Evolutionary conservation across 2,113 vertebrate species (phyloP), one percentile per base, ranked within the genome.

Genomic region (Seriola rivoliana): DNA sequence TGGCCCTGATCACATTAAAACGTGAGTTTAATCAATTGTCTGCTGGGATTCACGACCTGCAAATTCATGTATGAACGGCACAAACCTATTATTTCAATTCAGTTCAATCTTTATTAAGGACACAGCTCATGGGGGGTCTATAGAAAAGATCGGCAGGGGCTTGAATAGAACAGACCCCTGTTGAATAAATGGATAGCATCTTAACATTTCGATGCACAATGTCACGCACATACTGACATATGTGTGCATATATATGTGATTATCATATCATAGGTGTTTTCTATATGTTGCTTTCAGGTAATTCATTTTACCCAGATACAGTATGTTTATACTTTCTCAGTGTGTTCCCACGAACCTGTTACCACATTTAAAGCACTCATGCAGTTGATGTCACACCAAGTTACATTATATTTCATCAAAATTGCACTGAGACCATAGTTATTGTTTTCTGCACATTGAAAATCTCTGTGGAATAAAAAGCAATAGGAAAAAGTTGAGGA

Each of bases 1-100:
- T 11, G 95, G 95, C 2, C 94, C 86, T 0, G 93, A 89, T 25
- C 94, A 95, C 75, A 87, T 85, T 1, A 93, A 80, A 64, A 95
- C 68, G 95, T 95, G 81, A 91, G 93, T 88, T 44, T 8, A 6
- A 11, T 19, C 0, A 3, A n/a, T n/a, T 14, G 3, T 50, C 8
- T 14, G 6, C 1, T 72, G 11, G 3, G 3, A 7, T 48, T 62
- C 3, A 60, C 21, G 0, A 36, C 8, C 23, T 36, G 52, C 34
- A 29, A 11, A 50, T 17, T 69, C 14, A 17, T 48, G 40, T 3
- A 1, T 0, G 1, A 34, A 1, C 17, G 44, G 29, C 29, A 29
- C 29, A 29, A 29, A 29, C 29, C 2, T 13, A 14, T 14, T 19
- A 23, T 36, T 55, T 54, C 10, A 32, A 2, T 29, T 29, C 29